Conservation (phyloP, 2,113 vertebrate species). For the Procapra przewalskii region DNA sequence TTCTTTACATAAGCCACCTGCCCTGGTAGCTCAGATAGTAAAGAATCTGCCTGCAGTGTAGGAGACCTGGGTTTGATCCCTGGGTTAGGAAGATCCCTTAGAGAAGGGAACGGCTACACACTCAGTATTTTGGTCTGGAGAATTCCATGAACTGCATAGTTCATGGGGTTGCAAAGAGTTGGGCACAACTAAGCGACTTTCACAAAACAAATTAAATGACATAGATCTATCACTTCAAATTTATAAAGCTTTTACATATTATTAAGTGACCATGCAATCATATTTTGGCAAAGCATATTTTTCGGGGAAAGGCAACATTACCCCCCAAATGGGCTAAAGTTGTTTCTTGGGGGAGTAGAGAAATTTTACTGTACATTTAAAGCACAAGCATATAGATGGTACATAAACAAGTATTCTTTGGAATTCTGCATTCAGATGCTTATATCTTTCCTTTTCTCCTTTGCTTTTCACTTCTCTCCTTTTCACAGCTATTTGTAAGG, state of each 20-base stretch:
- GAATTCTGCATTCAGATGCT: no score
- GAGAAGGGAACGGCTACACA: neutral
- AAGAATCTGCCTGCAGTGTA: neutral
- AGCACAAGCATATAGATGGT: neutral
- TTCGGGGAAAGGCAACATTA: neutral
- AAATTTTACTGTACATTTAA: neutral
- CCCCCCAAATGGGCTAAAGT: neutral
- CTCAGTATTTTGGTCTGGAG: neutral
- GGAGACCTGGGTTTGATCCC: neutral
- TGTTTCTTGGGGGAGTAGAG: neutral
- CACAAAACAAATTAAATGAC: neutral
- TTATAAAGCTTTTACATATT: neutral
- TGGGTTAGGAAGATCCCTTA: neutral
- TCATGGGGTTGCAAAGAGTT: neutral
- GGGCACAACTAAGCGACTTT: accelerated
- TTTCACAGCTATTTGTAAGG: no score
- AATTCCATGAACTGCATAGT: neutral
- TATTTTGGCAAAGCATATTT: neutral
- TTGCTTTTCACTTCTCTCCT: no score
- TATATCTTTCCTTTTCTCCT: no score
- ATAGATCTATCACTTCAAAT: no score
- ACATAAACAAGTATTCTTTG: neutral
- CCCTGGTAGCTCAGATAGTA: neutral
- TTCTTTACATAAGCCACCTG: neutral
- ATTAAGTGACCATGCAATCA: neutral